These are phyloP conservation scores for Parapsyche elsis DNA, from an alignment of 1,140 invertebrate genomes.

Conservation along the genomic window DNA sequence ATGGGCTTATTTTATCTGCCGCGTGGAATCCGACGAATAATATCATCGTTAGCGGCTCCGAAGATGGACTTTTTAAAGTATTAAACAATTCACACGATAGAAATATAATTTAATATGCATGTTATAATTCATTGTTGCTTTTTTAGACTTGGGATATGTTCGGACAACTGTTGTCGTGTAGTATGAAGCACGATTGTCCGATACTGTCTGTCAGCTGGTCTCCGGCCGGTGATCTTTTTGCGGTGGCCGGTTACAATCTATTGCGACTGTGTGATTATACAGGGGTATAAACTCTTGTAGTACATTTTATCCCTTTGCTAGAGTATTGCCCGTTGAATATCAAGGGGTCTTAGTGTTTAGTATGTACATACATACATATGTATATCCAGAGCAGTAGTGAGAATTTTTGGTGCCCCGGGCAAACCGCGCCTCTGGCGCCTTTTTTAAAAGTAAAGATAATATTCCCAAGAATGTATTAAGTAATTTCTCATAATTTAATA, in stretches of 20 bases:
- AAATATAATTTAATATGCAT: neutral
- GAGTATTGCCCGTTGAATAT: neutral
- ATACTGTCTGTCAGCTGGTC: constrained; percentile 93
- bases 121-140: neutral
- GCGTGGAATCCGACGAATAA: constrained; percentile 91
- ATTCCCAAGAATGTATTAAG: no score
- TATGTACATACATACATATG: no score
- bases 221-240: constrained; percentile 90
- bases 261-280: constrained; percentile 92
- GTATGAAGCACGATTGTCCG: constrained; percentile 86
- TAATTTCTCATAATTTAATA: no score
- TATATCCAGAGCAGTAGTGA: neutral
- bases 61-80: constrained; percentile 95
- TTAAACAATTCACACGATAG: constrained; percentile 9
- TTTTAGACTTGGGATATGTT: constrained; percentile 88
- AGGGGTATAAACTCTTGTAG: no score
- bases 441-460: no score
- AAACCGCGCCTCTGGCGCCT: no score
- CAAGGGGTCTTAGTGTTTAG: neutral
- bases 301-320: neutral
- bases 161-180: constrained; percentile 87
- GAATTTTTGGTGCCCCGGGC: no score
- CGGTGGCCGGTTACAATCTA: constrained; percentile 93
- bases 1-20: constrained; percentile 87
- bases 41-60: constrained; percentile 91